These are phyloP conservation scores for Thysanoteuthis rhombus DNA, from an alignment of 2,888 invertebrate species.

Conservation along the genomic window DNA sequence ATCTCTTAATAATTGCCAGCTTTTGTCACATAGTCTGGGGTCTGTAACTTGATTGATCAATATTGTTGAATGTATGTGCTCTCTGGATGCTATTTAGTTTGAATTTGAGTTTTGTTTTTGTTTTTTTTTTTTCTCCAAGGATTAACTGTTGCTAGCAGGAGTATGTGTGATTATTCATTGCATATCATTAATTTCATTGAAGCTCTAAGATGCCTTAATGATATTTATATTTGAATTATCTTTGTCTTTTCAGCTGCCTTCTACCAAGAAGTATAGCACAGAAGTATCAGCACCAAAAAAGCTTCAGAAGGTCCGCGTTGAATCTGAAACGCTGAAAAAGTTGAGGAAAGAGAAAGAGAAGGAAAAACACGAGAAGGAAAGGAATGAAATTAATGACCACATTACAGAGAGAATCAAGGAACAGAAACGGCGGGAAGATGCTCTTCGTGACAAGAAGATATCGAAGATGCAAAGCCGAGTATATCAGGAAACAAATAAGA, in stretches of 20 bases:
- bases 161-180: too few species aligned
- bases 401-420: conserved; percentile 33
- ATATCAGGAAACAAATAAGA: conserved; percentile 25
- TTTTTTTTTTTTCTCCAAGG: too few species aligned
- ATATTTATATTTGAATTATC: background rate
- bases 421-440: conserved; percentile 32
- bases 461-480: background rate
- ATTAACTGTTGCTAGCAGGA: too few species aligned
- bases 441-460: background rate
- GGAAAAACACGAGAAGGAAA: conserved; percentile 28
- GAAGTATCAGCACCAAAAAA: conserved; percentile 46
- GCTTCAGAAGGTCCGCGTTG: conserved; percentile 42
- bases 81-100: too few species aligned
- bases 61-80: too few species aligned
- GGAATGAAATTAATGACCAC: conserved; percentile 29
- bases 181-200: too few species aligned
- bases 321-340: conserved; percentile 47
- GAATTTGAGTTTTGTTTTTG: too few species aligned
- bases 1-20: too few species aligned
- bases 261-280: conserved; percentile 35
- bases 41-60: too few species aligned
- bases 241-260: conserved; percentile 32
- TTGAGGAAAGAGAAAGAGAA: conserved; percentile 46
- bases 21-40: too few species aligned
- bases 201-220: too few species aligned